phyloP scores from a whole-genome alignment of 2,113 vertebrate genomes.

The Eulemur rufifrons region DNA sequence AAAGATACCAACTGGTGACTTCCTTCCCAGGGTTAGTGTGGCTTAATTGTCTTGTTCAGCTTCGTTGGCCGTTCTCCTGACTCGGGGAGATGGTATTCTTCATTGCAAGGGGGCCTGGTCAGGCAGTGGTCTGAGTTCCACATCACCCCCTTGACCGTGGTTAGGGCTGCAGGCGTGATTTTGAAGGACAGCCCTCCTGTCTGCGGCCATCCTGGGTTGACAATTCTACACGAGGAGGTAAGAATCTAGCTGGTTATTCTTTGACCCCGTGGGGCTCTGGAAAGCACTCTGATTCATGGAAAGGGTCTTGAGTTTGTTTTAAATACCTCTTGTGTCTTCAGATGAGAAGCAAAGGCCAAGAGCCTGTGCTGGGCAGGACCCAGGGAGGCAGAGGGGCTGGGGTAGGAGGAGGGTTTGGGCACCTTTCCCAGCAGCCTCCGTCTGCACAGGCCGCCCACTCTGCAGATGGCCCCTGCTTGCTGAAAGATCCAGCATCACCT shows the following conservation, averaged over 20 bases:
- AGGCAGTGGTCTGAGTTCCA: not conserved
- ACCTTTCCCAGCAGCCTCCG: not conserved
- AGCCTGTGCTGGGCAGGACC: not conserved
- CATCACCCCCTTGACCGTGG: not conserved
- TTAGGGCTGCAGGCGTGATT: not conserved
- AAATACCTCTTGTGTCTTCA: not conserved
- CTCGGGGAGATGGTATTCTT: not conserved
- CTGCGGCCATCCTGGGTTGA: not conserved
- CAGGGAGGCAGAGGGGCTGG: not conserved
- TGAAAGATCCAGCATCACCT: not conserved
- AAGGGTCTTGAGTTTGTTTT: not conserved
- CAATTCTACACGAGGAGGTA: not conserved
- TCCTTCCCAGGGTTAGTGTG: not conserved
- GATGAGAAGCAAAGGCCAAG: not conserved
- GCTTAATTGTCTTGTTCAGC: not conserved
- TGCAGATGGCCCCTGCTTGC: not conserved
- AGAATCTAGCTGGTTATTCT: not conserved
- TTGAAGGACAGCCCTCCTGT: no score
- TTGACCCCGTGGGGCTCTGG: accelerated
- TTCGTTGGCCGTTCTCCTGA: accelerated
- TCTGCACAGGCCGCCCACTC: not conserved
- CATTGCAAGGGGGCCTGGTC: not conserved
- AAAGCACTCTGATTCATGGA: not conserved
- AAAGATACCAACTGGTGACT: not conserved
- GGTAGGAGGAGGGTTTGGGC: not conserved